Evolutionary conservation across 2,888 invertebrate genomes (phyloP), one percentile per base, ranked within the genome.

Genomic region (Corbicula japonica): DNA sequence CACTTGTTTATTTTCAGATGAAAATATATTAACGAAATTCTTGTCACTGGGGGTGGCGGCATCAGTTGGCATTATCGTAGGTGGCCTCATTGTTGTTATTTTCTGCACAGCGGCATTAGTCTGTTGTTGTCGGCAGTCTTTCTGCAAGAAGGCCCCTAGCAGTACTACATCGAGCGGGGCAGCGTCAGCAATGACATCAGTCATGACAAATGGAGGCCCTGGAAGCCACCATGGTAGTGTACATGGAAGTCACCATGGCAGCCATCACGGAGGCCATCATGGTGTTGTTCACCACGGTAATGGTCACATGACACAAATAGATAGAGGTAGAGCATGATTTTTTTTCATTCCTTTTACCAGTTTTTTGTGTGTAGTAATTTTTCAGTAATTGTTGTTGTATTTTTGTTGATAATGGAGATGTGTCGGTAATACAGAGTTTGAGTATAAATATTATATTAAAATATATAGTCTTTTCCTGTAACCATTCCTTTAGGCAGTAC

Each of bases 41-140:
- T 84, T 92, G 71, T 87, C 91, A 0, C 87, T 92, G 28, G 93
- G 93, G 0, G 90, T 93, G n/a, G 91, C 92, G 26, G 93, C 92
- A 0, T 89, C 92, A 30, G 89, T 93, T 35, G 92, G 91, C 44
- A 92, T 93, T 72, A 90, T 92, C 0, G 92, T 92, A 1, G 92
- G 92, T 26, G 90, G 90, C 68, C 88, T 93, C 26, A 90, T 93
- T 52, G 89, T 93, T 3, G 76, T 91, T 48, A 85, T 92, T 28
- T 91, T 91, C 32, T 91, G 90, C 73, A 80, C 92, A 18, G 89
- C 91, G 8, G 91, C 91, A 26, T 74, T 92, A 21, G 87, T 91
- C 66, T 93, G 92, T 79, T 92, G 91, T 76, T 92, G 92, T 79
- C 84, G 88, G 15, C 76, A 88, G 44, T 84, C 86, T 8, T 76